Base-by-base conservation (phyloP, 1,140 invertebrate genomes). In the Rhagoletis zephyria region DNA sequence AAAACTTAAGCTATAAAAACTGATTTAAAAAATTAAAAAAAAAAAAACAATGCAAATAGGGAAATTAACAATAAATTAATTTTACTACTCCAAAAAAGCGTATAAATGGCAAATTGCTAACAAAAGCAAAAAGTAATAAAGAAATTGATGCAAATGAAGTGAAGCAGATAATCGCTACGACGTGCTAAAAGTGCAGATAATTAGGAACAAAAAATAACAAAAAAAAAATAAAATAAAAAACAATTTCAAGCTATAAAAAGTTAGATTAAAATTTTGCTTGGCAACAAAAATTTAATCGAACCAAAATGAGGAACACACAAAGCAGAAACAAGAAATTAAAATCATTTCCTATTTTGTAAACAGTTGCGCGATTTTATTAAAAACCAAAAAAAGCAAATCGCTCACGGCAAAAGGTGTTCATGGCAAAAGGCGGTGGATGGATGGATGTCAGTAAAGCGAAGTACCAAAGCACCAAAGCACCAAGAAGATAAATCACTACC, bases 281-380 rank as follows among this genome's bases (percentile, higher is more conserved):
- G 51, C 74, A 81, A 81, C 74, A 51, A 81, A 30, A 19, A n/a
- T 30, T 0, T 5, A 81, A 51, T 19, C 42, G 16, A 10, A 56
- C 9, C 1, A 56, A 81, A 59, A 81, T 51, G 48, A 0, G 3
- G 2, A 56, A 81, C 16, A n/a, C 6, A 6, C 5, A 81, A 9
- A 81, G 3, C 16, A 59, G 7, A 14, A 63, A 63, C 12, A 63
- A 63, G 48, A 51, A 81, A 56, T 59, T 4, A 30, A 81, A 81
- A 56, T 12, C 5, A 81, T 81, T 81, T 81, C 74, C 45, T 81
- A 56, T 81, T 81, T 81, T 51, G 74, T 81, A 30, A 81, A 51
- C 56, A 4, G n/a, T 10, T 16, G 16, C 51, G 19, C 10, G 6
- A 48, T 1, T n/a, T n/a, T 14, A 56, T 56, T 7, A 5, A 74